phyloP scores from a whole-genome alignment of 1,140 invertebrate genomes.

The Rhynchophorus ferrugineus region DNA sequence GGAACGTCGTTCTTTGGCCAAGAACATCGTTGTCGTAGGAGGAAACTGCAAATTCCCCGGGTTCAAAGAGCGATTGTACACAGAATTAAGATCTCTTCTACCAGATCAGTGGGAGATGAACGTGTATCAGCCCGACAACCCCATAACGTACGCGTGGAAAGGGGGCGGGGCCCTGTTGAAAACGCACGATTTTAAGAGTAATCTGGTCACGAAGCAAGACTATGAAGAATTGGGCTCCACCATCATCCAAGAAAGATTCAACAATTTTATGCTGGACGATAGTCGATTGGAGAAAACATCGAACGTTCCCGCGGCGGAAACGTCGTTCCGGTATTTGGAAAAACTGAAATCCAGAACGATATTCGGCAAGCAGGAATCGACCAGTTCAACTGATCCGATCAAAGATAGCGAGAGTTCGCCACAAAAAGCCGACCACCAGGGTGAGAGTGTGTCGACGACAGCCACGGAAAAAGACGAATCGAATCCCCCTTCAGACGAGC shows the following conservation, averaged over 20 bases:
- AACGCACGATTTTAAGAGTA: constrained; percentile 63
- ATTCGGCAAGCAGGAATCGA: constrained; percentile 21
- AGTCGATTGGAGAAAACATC: constrained; percentile 7
- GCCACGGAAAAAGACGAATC: neutral
- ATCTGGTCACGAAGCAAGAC: constrained; percentile 71
- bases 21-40: constrained; percentile 89
- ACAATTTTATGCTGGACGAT: constrained; percentile 27
- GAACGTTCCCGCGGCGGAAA: constrained; percentile 2
- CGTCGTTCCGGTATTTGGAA: constrained; percentile 16
- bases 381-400: neutral
- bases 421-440: neutral
- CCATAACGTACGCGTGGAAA: constrained; percentile 79
- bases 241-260: constrained; percentile 34
- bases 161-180: constrained; percentile 71
- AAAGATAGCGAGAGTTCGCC: neutral
- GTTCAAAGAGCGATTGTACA: constrained; percentile 72
- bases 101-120: constrained; percentile 69
- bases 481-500: neutral
- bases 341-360: constrained; percentile 15
- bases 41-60: constrained; percentile 79
- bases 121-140: constrained; percentile 64
- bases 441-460: neutral
- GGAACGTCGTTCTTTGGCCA: constrained; percentile 71
- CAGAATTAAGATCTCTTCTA: constrained; percentile 71
- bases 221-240: constrained; percentile 76